Percentiles rank a stretch among this genome's conserved stretches.
Evolutionary conservation across 2,888 invertebrate species (phyloP).

Genomic region (Synanthedon andrenaeformis): DNA sequence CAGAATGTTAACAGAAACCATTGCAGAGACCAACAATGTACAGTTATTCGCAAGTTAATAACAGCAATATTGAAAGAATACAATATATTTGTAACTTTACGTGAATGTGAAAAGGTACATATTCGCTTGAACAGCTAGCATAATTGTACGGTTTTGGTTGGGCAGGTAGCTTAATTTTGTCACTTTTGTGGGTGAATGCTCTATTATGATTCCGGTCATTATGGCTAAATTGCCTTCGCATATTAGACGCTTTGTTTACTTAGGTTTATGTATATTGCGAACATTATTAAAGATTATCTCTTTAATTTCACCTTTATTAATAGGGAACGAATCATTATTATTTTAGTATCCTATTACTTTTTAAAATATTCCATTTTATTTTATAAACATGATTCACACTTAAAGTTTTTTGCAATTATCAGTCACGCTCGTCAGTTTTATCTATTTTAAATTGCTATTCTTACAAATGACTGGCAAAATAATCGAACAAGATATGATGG

Average conservation of each 20-base stretch:
- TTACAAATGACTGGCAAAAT: too few relatives aligned
- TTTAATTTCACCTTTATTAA: too few relatives aligned
- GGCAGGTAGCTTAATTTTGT: slow-evolving; percentile 9
- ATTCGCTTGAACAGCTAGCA: not conserved
- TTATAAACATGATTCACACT: too few relatives aligned
- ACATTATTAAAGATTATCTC: too few relatives aligned
- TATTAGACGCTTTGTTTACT: not conserved
- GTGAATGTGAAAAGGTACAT: not conserved
- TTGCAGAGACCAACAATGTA: not conserved
- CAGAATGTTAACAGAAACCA: too few relatives aligned
- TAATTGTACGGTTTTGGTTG: not conserved
- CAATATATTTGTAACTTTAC: not conserved
- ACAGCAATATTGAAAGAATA: not conserved
- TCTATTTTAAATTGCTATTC: too few relatives aligned
- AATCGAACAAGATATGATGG: too few relatives aligned
- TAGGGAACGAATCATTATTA: too few relatives aligned
- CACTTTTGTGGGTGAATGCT: slow-evolving; percentile 8
- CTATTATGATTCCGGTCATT: slow-evolving; percentile 7
- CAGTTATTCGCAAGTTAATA: not conserved
- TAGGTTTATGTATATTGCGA: not conserved
- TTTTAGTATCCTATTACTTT: too few relatives aligned
- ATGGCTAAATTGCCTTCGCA: slow-evolving; percentile 8
- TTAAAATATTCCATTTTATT: too few relatives aligned
- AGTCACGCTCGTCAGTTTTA: too few relatives aligned
- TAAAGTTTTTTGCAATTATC: too few relatives aligned